Evolutionary conservation across 2,113 vertebrate species (phyloP).

Genomic region (Hirundichthys speculiger): DNA sequence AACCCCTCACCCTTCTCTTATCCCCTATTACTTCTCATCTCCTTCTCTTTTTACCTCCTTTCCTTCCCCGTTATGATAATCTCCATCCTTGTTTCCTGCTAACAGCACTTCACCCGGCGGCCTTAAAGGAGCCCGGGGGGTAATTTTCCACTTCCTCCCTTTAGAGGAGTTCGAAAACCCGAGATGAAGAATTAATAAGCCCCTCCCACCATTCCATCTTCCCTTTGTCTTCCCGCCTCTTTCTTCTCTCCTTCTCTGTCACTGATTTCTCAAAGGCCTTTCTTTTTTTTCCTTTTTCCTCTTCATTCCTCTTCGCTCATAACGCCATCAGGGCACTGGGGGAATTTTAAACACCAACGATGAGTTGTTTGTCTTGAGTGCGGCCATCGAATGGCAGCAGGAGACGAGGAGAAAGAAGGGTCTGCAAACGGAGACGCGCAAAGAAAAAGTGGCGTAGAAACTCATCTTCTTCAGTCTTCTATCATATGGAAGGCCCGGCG

Average conservation of each 20-base stretch:
- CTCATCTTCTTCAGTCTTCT: slow-evolving; percentile 77
- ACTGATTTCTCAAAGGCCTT: slow-evolving; percentile 77
- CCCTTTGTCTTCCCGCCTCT: slow-evolving; percentile 40
- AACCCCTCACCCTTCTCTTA: slow-evolving; percentile 16
- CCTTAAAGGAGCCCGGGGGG: slow-evolving; percentile 89
- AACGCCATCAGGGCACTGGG: slow-evolving; percentile 85
- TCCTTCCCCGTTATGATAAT: slow-evolving; percentile 75
- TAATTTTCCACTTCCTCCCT: slow-evolving; percentile 89
- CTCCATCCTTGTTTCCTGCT: slow-evolving; percentile 63
- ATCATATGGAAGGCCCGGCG: slow-evolving; percentile 84
- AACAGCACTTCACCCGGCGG: slow-evolving; percentile 62
- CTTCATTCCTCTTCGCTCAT: slow-evolving; percentile 55
- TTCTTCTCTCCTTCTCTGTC: slow-evolving; percentile 10
- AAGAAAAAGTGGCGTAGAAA: slow-evolving; percentile 88
- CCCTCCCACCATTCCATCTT: slow-evolving; percentile 74
- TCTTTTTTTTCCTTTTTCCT: slow-evolving; percentile 20
- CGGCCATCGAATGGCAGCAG: slow-evolving; percentile 50
- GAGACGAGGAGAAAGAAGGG: slow-evolving; percentile 67
- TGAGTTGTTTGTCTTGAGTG: slow-evolving; percentile 92
- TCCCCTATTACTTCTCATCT: slow-evolving; percentile 9
- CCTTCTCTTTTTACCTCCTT: slow-evolving; percentile 70
- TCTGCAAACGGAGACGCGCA: slow-evolving; percentile 76
- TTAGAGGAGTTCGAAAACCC: slow-evolving; percentile 82
- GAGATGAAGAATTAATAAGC: slow-evolving; percentile 81
- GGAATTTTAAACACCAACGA: slow-evolving; percentile 92